These are phyloP conservation scores for Anabacerthia variegaticeps DNA, from an alignment of 2,797 vertebrate species.

Conservation along the genomic window DNA sequence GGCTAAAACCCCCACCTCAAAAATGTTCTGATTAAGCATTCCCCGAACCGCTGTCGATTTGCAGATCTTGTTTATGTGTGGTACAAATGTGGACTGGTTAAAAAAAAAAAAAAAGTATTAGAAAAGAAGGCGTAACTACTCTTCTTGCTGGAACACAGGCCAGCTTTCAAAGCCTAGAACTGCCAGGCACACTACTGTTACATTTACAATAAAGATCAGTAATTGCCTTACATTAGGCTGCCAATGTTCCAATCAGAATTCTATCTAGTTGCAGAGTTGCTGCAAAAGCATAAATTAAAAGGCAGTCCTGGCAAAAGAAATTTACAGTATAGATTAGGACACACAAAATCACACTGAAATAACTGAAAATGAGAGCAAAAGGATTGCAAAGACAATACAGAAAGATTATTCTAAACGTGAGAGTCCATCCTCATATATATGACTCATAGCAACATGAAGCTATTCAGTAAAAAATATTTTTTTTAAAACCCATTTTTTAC, in stretches of 20 bases:
- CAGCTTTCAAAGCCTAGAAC: not conserved
- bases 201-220: not conserved
- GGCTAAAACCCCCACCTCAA: not conserved
- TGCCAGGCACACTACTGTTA: not conserved
- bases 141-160: not conserved
- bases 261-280: not conserved
- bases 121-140: not conserved
- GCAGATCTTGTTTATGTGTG: not conserved
- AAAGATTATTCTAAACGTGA: not conserved
- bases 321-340: not conserved
- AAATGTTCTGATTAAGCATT: not conserved
- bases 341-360: not conserved
- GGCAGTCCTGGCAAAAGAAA: not conserved
- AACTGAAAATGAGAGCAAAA: not conserved
- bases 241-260: not conserved
- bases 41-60: not conserved
- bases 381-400: not conserved
- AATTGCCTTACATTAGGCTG: not conserved
- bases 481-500: not conserved
- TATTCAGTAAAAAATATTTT: not conserved
- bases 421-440: not conserved
- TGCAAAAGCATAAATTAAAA: not conserved
- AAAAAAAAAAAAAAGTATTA: not conserved
- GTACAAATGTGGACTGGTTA: not conserved
- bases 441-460: not conserved